A percentile compares a stretch with the other conserved stretches of the same genome.
These are phyloP conservation scores for Eleginops maclovinus DNA, from an alignment of 2,113 vertebrate species.

Conservation along the genomic window DNA sequence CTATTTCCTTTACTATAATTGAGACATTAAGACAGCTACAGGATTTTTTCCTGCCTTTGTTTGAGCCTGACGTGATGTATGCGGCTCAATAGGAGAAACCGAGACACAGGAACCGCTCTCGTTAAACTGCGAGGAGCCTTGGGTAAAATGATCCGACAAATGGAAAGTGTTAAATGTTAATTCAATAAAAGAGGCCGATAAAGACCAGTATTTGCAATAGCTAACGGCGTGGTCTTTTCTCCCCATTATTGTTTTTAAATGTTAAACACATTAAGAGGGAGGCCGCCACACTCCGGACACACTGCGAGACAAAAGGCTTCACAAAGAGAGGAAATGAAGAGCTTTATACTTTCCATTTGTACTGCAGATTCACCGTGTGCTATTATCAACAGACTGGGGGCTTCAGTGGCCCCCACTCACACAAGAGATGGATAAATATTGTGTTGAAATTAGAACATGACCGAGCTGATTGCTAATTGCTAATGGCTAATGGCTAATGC, in stretches of 20 bases:
- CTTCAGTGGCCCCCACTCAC: too few species aligned
- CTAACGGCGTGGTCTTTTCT: conserved; percentile 24
- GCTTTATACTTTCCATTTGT: background rate
- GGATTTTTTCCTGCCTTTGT: background rate
- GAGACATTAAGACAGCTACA: background rate
- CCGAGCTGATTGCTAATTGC: too few species aligned
- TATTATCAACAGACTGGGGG: too few species aligned
- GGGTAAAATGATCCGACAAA: conserved; percentile 43
- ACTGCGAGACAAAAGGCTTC: too few species aligned
- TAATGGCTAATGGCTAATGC: too few species aligned
- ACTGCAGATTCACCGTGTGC: background rate
- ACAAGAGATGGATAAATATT: too few species aligned
- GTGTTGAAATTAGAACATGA: too few species aligned
- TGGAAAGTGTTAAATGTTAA: conserved; percentile 66
- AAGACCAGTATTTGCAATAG: conserved; percentile 43
- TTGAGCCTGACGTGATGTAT: background rate
- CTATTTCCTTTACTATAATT: background rate
- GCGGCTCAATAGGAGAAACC: background rate
- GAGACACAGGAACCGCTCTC: conserved; percentile 6
- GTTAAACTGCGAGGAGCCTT: conserved; percentile 27
- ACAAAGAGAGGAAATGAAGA: background rate
- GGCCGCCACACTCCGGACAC: background rate
- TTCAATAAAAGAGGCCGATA: conserved; percentile 58
- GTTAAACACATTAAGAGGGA: conserved; percentile 28
- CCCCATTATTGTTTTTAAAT: conserved; percentile 51